Conservation (phyloP, 2,888 invertebrate genomes). For the Cheilosia variabilis region DNA sequence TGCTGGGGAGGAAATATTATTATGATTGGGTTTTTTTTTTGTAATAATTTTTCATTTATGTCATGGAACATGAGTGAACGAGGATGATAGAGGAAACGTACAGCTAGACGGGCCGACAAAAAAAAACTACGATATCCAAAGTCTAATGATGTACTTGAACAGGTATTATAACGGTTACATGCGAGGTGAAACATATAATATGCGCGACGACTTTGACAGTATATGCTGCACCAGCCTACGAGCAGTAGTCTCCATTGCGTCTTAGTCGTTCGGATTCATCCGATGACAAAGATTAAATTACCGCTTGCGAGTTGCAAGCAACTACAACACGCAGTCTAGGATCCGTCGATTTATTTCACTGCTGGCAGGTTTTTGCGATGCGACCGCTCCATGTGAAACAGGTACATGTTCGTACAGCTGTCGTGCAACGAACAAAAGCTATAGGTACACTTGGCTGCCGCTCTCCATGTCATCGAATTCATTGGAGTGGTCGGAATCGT, state of each 20-base stretch:
- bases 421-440: conserved; percentile 33
- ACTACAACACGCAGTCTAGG: conserved; percentile 16
- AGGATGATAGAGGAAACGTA: conserved; percentile 29
- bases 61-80: conserved; percentile 49
- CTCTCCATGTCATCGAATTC: conserved; percentile 30
- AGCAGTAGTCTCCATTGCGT: conserved; percentile 9
- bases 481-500: conserved; percentile 36
- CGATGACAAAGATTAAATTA: conserved; percentile 67
- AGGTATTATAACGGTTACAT: conserved; percentile 56
- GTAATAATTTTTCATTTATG: conserved; percentile 59
- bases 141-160: conserved; percentile 53
- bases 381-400: conserved; percentile 32
- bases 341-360: conserved; percentile 48
- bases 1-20: conserved; percentile 49
- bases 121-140: conserved; percentile 18
- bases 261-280: conserved; percentile 36
- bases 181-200: conserved; percentile 24
- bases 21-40: conserved; percentile 52
- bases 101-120: conserved; percentile 12
- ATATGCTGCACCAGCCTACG: conserved; percentile 2
- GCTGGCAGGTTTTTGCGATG: conserved; percentile 36
- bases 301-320: conserved; percentile 36
- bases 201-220: conserved; percentile 25
- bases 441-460: conserved; percentile 11
- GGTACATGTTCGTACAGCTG: conserved; percentile 22